Conservation (phyloP, 2,113 vertebrate genomes). For the Abramis brama region DNA sequence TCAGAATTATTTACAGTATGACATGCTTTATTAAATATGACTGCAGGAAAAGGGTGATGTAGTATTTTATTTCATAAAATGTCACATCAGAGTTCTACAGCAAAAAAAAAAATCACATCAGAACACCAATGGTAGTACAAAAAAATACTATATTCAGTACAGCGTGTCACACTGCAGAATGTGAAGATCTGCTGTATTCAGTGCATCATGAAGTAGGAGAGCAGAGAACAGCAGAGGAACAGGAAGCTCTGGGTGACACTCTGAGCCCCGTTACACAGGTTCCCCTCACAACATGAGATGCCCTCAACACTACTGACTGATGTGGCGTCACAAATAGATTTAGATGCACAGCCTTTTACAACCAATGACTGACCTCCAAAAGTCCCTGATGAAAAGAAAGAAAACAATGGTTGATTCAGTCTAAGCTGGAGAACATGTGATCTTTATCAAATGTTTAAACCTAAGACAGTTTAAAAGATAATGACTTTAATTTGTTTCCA, state of each 20-base stretch:
- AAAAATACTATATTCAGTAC: background rate
- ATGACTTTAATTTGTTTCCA: too few relatives aligned
- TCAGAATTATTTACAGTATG: too few relatives aligned
- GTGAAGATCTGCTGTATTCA: background rate
- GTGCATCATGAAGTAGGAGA: too few relatives aligned
- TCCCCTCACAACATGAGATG: too few relatives aligned
- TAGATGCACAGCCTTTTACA: background rate
- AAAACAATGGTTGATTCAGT: background rate
- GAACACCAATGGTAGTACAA: background rate
- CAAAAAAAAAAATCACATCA: background rate
- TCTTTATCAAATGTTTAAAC: background rate
- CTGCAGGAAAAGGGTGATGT: too few relatives aligned
- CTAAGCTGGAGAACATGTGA: background rate
- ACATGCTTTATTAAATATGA: too few relatives aligned
- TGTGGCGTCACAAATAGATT: too few relatives aligned
- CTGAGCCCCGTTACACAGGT: too few relatives aligned
- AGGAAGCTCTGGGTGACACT: too few relatives aligned
- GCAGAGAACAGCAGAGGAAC: too few relatives aligned
- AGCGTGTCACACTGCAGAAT: background rate
- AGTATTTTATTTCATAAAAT: background rate
- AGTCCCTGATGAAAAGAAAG: background rate
- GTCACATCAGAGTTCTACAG: background rate
- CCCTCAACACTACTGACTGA: too few relatives aligned
- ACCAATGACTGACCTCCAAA: fast-evolving
- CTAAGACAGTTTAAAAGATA: too few relatives aligned